These are phyloP conservation scores for Timema cristinae DNA, from an alignment of 2,888 invertebrate species.

Conservation along the genomic window DNA sequence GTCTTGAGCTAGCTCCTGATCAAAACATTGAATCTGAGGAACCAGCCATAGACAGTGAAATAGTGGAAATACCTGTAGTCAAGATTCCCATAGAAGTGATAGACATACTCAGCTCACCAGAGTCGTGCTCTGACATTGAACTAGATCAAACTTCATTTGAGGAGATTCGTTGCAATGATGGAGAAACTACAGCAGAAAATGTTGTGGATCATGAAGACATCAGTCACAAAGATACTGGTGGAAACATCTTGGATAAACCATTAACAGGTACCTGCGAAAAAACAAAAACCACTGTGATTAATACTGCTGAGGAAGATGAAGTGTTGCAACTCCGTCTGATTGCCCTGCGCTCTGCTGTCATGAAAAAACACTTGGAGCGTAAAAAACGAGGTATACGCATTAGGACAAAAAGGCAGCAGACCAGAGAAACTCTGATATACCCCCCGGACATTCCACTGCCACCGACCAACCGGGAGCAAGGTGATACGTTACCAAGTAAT, in stretches of 20 bases:
- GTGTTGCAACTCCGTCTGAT: constrained; percentile 13
- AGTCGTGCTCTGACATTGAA: background rate
- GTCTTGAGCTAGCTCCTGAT: no score
- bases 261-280: background rate
- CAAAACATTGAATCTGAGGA: no score
- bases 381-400: background rate
- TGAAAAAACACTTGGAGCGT: background rate
- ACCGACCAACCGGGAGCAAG: no score
- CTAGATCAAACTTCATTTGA: background rate
- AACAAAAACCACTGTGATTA: background rate
- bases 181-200: background rate
- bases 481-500: background rate
- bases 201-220: background rate
- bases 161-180: background rate
- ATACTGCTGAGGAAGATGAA: background rate
- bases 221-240: background rate
- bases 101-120: constrained; percentile 1
- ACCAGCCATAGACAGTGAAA: no score
- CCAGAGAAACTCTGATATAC: no score
- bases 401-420: no score
- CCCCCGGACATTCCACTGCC: no score
- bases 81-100: background rate
- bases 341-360: constrained; percentile 6
- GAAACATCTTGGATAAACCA: background rate
- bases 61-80: no score